These are phyloP conservation scores for Elanus axillaris DNA, from an alignment of 2,113 vertebrate genomes.

Conservation along the genomic window DNA sequence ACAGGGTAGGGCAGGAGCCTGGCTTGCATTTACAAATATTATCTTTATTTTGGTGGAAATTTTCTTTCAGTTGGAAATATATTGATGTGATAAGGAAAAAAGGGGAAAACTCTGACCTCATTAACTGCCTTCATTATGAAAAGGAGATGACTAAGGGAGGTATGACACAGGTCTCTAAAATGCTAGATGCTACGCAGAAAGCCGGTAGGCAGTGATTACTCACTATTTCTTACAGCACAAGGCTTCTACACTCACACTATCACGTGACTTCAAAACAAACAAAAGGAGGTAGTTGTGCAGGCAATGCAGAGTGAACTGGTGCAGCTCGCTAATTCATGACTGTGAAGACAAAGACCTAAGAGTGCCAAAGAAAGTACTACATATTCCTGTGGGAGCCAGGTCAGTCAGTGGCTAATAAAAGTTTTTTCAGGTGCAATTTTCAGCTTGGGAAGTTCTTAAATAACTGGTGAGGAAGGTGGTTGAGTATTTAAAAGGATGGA, in stretches of 20 bases:
- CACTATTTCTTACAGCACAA: neutral
- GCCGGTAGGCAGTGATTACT: constrained; percentile 1
- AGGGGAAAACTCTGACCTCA: neutral
- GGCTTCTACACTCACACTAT: neutral
- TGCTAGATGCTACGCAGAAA: neutral
- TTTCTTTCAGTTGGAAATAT: neutral
- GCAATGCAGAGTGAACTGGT: neutral
- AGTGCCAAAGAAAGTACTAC: neutral
- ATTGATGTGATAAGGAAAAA: neutral
- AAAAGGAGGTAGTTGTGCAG: neutral
- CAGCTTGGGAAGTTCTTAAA: neutral
- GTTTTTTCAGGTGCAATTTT: neutral
- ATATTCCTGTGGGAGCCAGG: neutral
- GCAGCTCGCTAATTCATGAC: neutral
- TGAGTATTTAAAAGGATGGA: neutral
- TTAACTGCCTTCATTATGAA: neutral
- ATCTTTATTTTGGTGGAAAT: neutral
- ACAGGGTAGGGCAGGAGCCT: neutral
- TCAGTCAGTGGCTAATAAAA: neutral
- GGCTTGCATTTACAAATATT: neutral
- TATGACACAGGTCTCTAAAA: neutral
- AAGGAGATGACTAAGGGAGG: neutral
- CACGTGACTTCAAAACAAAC: neutral
- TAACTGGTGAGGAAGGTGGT: neutral
- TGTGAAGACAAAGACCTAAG: neutral